Conservation (phyloP, 1,140 invertebrate species). For the Drosophila kurseongensis region DNA sequence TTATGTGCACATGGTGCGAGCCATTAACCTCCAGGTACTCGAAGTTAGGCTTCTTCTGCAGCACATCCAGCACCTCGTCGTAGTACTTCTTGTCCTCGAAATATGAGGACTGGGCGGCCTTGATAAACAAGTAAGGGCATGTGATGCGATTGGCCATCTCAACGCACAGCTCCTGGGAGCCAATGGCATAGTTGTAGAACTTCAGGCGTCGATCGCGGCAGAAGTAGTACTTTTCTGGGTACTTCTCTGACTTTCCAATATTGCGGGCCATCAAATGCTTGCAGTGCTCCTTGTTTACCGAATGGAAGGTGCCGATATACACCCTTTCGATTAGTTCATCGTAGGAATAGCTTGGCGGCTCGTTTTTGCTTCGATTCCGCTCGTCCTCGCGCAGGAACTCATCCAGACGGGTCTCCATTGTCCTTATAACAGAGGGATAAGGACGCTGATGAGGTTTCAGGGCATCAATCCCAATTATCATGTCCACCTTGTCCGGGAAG, state of each 20-base stretch:
- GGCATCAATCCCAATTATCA: slow-evolving; percentile 88
- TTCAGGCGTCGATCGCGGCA: slow-evolving; percentile 87
- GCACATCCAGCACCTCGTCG: slow-evolving; percentile 86
- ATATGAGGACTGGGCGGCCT: slow-evolving; percentile 86
- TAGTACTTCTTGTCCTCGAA: slow-evolving; percentile 86
- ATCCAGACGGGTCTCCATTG: slow-evolving; percentile 84
- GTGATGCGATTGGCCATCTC: slow-evolving; percentile 85
- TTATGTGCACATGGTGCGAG: slow-evolving; percentile 91
- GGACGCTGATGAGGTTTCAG: slow-evolving; percentile 86
- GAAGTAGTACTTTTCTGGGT: slow-evolving; percentile 87
- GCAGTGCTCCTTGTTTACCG: slow-evolving; percentile 86
- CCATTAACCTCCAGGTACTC: slow-evolving; percentile 88
- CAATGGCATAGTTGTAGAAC: slow-evolving; percentile 85
- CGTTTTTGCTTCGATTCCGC: slow-evolving; percentile 83
- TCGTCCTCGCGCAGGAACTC: slow-evolving; percentile 85
- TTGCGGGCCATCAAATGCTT: slow-evolving; percentile 87
- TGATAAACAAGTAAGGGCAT: slow-evolving; percentile 87
- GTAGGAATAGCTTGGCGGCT: slow-evolving; percentile 87
- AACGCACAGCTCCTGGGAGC: slow-evolving; percentile 85
- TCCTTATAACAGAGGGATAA: slow-evolving; percentile 58
- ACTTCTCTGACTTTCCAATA: slow-evolving; percentile 85
- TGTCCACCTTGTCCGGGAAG: slow-evolving; percentile 87
- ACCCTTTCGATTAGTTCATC: slow-evolving; percentile 87
- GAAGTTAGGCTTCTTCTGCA: slow-evolving; percentile 87
- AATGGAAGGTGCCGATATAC: slow-evolving; percentile 85